Percentiles rank a stretch among this genome's conserved stretches.
phyloP scores from a whole-genome alignment of 2,888 invertebrate species.

The Synergus gifuensis region DNA sequence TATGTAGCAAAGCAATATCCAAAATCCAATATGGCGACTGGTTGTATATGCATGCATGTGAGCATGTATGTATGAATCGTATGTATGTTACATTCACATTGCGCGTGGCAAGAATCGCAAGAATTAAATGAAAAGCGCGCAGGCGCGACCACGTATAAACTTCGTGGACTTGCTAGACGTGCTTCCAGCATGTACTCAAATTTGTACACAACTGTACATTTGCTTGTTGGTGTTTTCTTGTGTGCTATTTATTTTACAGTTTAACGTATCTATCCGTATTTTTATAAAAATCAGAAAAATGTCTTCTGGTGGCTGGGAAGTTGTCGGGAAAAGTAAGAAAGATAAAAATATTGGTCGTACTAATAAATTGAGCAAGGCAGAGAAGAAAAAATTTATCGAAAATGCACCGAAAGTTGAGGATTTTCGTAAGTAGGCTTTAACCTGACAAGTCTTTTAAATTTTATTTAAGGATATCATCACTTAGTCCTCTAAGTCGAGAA shows the following conservation, averaged over 20 bases:
- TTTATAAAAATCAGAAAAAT: conserved; percentile 56
- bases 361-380: conserved; percentile 79
- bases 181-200: conserved; percentile 15
- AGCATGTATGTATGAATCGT: too few species aligned
- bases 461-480: background rate
- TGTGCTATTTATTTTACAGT: background rate
- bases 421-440: conserved; percentile 81
- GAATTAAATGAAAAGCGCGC: background rate
- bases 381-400: conserved; percentile 82
- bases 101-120: background rate
- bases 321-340: conserved; percentile 82
- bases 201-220: conserved; percentile 38
- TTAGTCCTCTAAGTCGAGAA: background rate
- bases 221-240: background rate
- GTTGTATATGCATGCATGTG: too few species aligned
- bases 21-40: too few species aligned
- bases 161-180: conserved; percentile 4
- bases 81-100: background rate
- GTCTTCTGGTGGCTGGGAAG: conserved; percentile 76
- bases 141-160: conserved; percentile 27
- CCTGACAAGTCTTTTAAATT: background rate
- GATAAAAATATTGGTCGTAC: conserved; percentile 79
- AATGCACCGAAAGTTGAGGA: conserved; percentile 87
- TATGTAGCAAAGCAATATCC: too few species aligned
- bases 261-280: conserved; percentile 1